Base-by-base conservation (phyloP, 2,797 vertebrate species). In the Gymnothorax reevesii region DNA sequence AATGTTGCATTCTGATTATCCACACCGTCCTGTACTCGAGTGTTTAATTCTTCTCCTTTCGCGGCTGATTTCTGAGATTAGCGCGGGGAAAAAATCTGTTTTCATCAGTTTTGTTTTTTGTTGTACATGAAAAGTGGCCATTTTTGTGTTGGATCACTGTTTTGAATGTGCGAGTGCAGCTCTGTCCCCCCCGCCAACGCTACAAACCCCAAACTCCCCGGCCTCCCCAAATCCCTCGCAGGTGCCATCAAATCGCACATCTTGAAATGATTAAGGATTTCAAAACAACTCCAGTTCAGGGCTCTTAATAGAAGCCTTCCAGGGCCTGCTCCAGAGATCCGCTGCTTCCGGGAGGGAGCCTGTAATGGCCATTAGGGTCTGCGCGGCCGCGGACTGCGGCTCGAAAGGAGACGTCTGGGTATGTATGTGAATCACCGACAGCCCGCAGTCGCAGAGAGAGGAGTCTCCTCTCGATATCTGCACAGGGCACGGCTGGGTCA, bases 311-410 rank as follows among this genome's bases (percentile, higher is more conserved):
- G 87, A 91, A 90, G 90, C 89, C 86, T 90, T 88, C 86, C 85
- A 89, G 88, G 85, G 84, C 87, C 89, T 87, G 92, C 90, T 93
- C 91, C 89, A 88, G 22, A 0, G 86, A 90, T 84, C 88, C 86
- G 88, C 90, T 86, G 84, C 88, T 92, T 93, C 93, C 93, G 91
- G 90, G 84, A 88, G 87, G 89, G 85, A 17, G 33, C 15, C 93
- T 92, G 92, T 87, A 93, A 93, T 94, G 90, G 91, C 90, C 92
- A 95, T 94, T 91, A 87, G 84, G 87, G 87, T 20, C 62, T n/a
- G 42, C 75, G 1, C 42, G 75, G 71, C 10, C 9, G 25, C 25
- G 69, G 73, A 1, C 75, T 17, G 17, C 17, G 42, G 15, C 15
- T 2, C 42, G 49, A 2, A 17, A 27, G 20, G 17, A 79, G 75